Evolutionary conservation across 2,888 invertebrate genomes (phyloP), one percentile per base, ranked within the genome.

Genomic region (Gryllus longicercus): DNA sequence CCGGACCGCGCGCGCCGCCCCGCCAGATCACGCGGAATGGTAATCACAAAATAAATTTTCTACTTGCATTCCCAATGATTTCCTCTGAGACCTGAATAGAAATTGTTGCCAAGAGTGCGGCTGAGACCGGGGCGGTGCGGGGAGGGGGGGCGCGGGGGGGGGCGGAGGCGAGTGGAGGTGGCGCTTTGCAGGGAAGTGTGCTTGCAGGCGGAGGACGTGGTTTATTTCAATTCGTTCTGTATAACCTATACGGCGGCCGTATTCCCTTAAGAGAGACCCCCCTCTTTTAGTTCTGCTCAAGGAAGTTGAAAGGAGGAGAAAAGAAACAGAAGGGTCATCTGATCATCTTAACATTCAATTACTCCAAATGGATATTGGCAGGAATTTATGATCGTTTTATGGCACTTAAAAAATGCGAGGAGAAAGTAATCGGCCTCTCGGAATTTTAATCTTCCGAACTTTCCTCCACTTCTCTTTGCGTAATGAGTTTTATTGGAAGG

Each of bases 21-120:
- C 77, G 79, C 25, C 80, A 79, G 81, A 81, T 82, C 83, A 82
- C 82, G 81, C 81, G 80, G 82, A 81, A 82, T 82, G 82, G 83
- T 82, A 82, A 83, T 83, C 83, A 82, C 82, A 83, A 89, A 89
- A 89, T 90, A 90, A 90, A 90, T 90, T 90, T 89, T 90, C 90
- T 89, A 91, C 91, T 91, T 91, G 92, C 91, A 91, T 92, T 92
- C 90, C 91, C 91, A 91, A 92, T 92, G 92, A 92, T 92, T 92
- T 92, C 92, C 92, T 92, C 89, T 87, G 92, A 92, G 92, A 92
- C 91, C 88, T 50, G 81, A 80, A 79, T 77, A 79, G 82, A 82
- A 82, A 81, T 82, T 82, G 82, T 81, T 81, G 80, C 75, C 81
- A 78, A 51, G 82, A 81, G 82, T 78, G 76, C 18, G 74, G 78